Conservation (phyloP, 2,888 invertebrate species). For the Hyposoter didymator region DNA sequence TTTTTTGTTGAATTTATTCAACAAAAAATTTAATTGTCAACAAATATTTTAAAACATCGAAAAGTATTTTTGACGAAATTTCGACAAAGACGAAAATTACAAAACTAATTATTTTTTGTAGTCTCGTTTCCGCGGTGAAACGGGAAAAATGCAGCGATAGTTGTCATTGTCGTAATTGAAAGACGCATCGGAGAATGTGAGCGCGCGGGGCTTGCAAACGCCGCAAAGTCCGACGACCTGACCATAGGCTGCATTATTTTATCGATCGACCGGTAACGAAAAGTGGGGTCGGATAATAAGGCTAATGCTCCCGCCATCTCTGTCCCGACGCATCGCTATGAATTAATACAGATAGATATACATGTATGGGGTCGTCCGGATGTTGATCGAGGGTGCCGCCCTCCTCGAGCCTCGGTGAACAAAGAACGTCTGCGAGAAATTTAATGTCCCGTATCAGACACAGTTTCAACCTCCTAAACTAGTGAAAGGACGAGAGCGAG, state of each 20-base stretch:
- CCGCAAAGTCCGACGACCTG: slow-evolving; percentile 64
- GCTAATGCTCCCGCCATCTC: slow-evolving; percentile 73
- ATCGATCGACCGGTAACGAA: slow-evolving; percentile 74
- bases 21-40: background rate
- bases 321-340: slow-evolving; percentile 33
- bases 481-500: background rate
- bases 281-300: slow-evolving; percentile 77
- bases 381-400: slow-evolving; percentile 72
- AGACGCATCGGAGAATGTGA: slow-evolving; percentile 4
- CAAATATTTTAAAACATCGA: background rate
- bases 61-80: background rate
- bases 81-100: background rate
- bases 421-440: slow-evolving; percentile 72
- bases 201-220: background rate
- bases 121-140: background rate
- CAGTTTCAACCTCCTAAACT: slow-evolving; percentile 18
- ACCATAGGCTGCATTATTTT: slow-evolving; percentile 70
- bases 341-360: slow-evolving; percentile 7
- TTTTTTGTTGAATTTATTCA: background rate
- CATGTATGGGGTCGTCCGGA: slow-evolving; percentile 39
- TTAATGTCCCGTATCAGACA: slow-evolving; percentile 71
- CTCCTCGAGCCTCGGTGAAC: slow-evolving; percentile 61
- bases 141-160: background rate
- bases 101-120: background rate
- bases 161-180: slow-evolving; percentile 1